Base-by-base conservation (phyloP, 2,797 vertebrate genomes). In the Nannoperca obscura region DNA sequence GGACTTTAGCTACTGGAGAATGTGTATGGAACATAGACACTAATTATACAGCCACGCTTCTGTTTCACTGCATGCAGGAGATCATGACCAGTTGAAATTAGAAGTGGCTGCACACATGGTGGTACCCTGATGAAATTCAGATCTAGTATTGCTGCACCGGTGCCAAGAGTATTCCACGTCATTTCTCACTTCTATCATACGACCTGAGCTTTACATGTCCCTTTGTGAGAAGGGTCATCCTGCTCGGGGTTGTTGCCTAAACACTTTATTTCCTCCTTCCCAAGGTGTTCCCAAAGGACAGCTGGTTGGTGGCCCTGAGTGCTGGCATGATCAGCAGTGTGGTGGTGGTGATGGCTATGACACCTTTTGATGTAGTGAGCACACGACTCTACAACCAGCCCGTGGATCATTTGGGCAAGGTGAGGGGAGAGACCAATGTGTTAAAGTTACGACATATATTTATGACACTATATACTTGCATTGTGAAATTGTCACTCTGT, bases 381-480 rank as follows among this genome's bases (percentile, higher is more conserved):
- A 97, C 96, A 0, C 93, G 96, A 1, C 96, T 97, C 78, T 97
- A 97, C 92, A 97, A 96, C 87, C 96, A 97, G 81, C 95, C 95
- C 0, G 93, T 96, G 79, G 93, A 96, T 80, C 82, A 84, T 1
- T n/a, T 76, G 38, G 96, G 96, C 47, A 94, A 95, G 94, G 96
- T 96, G 77, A 93, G 86, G 17, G 62, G 57, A 65, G 4, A 19
- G n/a, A 49, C 2, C 4, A 11, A 7, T n/a, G 7, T 40, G 19
- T 40, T 60, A 12, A 42, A 42, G n/a, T 32, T 30, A 20, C 44
- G 12, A 40, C 3, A 40, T n/a, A 7, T 46, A 20, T 38, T 17
- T 27, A 14, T 27, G 2, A 50, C 17, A 30, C 7, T 10, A 36
- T 24, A 34, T 20, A n/a, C 36, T 71, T 34, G 50, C 7, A 32